Evolutionary conservation across 2,888 invertebrate species (phyloP).

Genomic region (Abrostola tripartita): DNA sequence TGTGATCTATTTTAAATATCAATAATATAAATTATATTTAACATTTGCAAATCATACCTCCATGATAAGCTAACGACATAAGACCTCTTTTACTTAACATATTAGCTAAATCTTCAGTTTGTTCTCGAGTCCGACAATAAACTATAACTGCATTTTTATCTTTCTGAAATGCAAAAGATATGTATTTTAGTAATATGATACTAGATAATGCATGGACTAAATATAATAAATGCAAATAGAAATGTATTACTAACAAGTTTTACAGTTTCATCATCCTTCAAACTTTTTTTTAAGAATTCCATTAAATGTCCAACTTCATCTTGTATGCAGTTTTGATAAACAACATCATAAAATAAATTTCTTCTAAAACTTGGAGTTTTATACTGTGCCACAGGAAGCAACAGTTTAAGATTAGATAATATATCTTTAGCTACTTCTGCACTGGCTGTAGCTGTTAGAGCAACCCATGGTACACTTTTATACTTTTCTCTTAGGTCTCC

Average conservation of each 20-base stretch:
- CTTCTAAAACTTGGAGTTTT: slow-evolving; percentile 96
- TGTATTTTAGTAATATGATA: slow-evolving; percentile 8
- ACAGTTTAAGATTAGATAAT: slow-evolving; percentile 91
- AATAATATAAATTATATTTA: neutral
- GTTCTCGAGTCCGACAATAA: slow-evolving; percentile 97
- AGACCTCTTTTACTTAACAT: slow-evolving; percentile 93
- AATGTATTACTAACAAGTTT: slow-evolving; percentile 76
- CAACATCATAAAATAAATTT: slow-evolving; percentile 98
- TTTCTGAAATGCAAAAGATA: slow-evolving; percentile 72
- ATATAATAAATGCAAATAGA: neutral
- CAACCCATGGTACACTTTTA: slow-evolving; percentile 94
- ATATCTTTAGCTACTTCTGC: slow-evolving; percentile 94
- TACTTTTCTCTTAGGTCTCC: slow-evolving; percentile 89
- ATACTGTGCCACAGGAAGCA: slow-evolving; percentile 91
- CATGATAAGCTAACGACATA: slow-evolving; percentile 95
- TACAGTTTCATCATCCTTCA: slow-evolving; percentile 88
- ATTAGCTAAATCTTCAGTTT: slow-evolving; percentile 94
- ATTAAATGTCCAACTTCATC: slow-evolving; percentile 94
- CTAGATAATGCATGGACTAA: neutral
- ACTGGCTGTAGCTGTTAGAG: slow-evolving; percentile 98
- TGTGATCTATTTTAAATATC: neutral
- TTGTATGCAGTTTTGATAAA: slow-evolving; percentile 94
- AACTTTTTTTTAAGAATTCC: slow-evolving; percentile 91
- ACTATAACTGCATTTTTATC: slow-evolving; percentile 94
- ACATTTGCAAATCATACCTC: slow-evolving; percentile 86